Evolutionary conservation across 2,797 vertebrate species (phyloP), one percentile per base, ranked within the genome.

Genomic region (Fistularia tabacaria): DNA sequence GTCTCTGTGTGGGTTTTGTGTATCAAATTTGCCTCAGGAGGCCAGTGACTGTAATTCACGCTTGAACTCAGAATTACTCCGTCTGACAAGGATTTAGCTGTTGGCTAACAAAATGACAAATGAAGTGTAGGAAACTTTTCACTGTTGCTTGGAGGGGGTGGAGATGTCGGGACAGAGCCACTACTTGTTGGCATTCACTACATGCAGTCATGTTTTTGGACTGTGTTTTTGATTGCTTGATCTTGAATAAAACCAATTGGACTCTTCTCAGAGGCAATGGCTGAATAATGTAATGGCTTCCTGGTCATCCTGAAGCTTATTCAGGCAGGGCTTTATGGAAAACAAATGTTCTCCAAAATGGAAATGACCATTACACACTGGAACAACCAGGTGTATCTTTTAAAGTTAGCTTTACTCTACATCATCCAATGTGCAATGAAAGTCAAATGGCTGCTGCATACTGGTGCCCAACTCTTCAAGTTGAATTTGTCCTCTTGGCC

Each of bases 41-140:
- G 81, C 69, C 54, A 51, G 66, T 39, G 52, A 63, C 63, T 37
- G 52, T 72, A 70, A 79, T 66, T 43, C 75, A 66, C 65, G 57
- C 61, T 48, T 69, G 62, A 69, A 77, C 66, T 73, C 68, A 66
- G 75, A 81, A 82, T 81, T 71, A 74, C 57, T 83, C 63, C 68
- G 64, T 71, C 66, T 60, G 76, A 80, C 76, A 77, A 54, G 71
- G 65, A 79, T 76, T 87, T 79, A 74, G 61, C 66, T 56, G 56
- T 68, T 80, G 43, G 51, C 66, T 72, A 53, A 46, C 64, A 49
- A 42, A 40, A 49, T 78, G 69, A 82, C 46, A 54, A 79, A 81
- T 71, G 51, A 39, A 71, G 65, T 14, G 9, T 62, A 71, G 64
- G 71, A 80, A 78, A 64, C 10, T 48, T 46, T 58, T 59, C 46